A percentile compares a stretch with the other conserved stretches of the same genome.
These are phyloP conservation scores for Pteropus rufus DNA, from an alignment of 2,797 vertebrate species.

Conservation along the genomic window DNA sequence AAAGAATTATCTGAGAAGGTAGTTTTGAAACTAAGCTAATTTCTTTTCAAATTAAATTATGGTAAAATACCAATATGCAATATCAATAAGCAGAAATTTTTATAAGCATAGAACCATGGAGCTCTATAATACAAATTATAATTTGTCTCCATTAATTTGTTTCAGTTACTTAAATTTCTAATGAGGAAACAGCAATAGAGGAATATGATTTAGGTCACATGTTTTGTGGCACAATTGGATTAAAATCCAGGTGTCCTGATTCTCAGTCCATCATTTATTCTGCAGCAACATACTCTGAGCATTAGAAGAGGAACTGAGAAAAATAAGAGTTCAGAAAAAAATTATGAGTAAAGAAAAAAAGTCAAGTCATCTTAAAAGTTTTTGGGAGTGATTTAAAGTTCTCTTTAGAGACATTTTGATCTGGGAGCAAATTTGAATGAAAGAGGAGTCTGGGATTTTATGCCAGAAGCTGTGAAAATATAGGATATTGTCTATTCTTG, in stretches of 20 bases:
- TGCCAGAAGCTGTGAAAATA: background rate
- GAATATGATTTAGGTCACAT: background rate
- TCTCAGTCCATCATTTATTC: slow-evolving; percentile 1
- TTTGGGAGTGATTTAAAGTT: slow-evolving; percentile 33
- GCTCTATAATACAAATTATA: background rate
- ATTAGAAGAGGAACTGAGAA: background rate
- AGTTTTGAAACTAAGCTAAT: background rate
- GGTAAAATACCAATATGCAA: background rate
- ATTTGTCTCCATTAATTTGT: background rate
- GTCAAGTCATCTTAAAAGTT: background rate
- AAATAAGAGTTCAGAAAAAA: background rate
- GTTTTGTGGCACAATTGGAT: background rate
- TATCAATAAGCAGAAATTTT: background rate
- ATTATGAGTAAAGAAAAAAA: background rate
- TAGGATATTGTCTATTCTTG: background rate
- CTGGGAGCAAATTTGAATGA: background rate
- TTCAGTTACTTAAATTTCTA: slow-evolving; percentile 42
- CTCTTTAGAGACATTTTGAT: background rate
- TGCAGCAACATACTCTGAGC: background rate
- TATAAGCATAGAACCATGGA: background rate
- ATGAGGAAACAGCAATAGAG: background rate
- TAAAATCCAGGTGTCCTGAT: background rate
- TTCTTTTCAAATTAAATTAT: slow-evolving; percentile 6
- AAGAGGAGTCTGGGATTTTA: background rate
- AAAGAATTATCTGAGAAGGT: slow-evolving; percentile 28